Base-by-base conservation (phyloP, 2,113 vertebrate species). In the Mobula birostris region DNA sequence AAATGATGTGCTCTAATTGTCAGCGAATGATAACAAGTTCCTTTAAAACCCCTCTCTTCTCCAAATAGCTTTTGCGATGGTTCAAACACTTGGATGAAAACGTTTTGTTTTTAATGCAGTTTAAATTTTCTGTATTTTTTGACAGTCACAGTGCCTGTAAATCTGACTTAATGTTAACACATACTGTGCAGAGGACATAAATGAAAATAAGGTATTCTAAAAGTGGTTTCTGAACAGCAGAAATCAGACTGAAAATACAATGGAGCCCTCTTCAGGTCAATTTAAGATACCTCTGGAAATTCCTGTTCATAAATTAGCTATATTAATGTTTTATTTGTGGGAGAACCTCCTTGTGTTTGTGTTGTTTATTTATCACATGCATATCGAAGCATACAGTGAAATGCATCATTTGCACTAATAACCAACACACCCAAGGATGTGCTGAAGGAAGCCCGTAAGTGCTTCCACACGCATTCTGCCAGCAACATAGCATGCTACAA, bases 211-310 rank as follows among this genome's bases (percentile, higher is more conserved):
- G 91, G 21, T 93, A 76, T 40, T 72, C 70, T 93, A 56, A 32
- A 48, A 74, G 91, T 70, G 40, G 68, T 74, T 48, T 14, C 91
- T 74, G 68, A 48, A 29, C 9, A 56, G 36, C 91, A 76, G 19
- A 93, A 74, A 91, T 70, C 61, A 36, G 88, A 91, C 40, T 74
- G 91, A 40, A 72, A 74, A 93, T 93, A 76, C 91, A 93, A 74
- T 72, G 91, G 91, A 93, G 91, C 91, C 91, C 91, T 93, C 91
- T 93, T 93, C 91, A 74, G 91, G 91, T 76, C 68, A 74, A 93
- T 32, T 93, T 74, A 76, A 29, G 68, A 56, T 93, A 74, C 40
- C 40, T 56, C 68, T 40, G 11, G 91, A 56, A 93, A 74, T 72
- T 40, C 24, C 91, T 74, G 9, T 76, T 93, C 2, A 24, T 2